These are phyloP conservation scores for Trichomycterus rosablanca DNA, from an alignment of 2,113 vertebrate genomes.

Conservation along the genomic window DNA sequence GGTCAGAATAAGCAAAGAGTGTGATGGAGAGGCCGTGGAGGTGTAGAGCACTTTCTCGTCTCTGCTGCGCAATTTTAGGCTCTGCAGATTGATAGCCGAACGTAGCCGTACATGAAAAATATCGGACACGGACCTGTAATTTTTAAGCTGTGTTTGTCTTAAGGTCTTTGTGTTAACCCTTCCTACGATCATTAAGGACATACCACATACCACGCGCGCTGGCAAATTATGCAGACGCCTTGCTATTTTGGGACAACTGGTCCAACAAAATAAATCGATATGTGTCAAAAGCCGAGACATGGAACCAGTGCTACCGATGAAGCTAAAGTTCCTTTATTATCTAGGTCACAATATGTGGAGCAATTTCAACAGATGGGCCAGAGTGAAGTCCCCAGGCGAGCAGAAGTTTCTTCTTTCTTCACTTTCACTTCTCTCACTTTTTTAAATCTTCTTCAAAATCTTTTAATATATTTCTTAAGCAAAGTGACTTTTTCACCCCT, in stretches of 20 bases:
- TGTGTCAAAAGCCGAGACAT: constrained; percentile 59
- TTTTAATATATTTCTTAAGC: not conserved
- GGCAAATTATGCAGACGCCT: constrained; percentile 60
- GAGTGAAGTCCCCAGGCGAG: constrained; percentile 69
- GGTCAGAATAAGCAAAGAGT: constrained; percentile 10
- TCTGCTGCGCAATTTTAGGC: constrained; percentile 1
- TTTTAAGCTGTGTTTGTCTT: constrained; percentile 35
- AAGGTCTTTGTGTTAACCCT: constrained; percentile 38
- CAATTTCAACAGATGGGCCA: constrained; percentile 76
- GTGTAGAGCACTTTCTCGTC: constrained; percentile 11
- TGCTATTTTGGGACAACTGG: constrained; percentile 67
- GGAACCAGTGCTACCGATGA: constrained; percentile 59
- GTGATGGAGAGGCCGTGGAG: constrained; percentile 19
- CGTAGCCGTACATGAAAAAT: not conserved
- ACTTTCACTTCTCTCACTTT: constrained; percentile 46
- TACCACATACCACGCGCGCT: constrained; percentile 48
- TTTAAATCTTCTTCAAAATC: constrained; percentile 40
- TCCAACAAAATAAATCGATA: constrained; percentile 70
- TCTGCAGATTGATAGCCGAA: constrained; percentile 17
- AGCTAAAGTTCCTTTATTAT: constrained; percentile 61
- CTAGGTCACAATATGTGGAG: constrained; percentile 78
- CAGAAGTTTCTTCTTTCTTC: constrained; percentile 64
- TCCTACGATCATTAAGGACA: constrained; percentile 35
- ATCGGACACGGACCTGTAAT: constrained; percentile 26
- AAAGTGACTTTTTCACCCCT: not conserved